These are phyloP conservation scores for Pica pica DNA, from an alignment of 2,113 vertebrate genomes.

Conservation along the genomic window DNA sequence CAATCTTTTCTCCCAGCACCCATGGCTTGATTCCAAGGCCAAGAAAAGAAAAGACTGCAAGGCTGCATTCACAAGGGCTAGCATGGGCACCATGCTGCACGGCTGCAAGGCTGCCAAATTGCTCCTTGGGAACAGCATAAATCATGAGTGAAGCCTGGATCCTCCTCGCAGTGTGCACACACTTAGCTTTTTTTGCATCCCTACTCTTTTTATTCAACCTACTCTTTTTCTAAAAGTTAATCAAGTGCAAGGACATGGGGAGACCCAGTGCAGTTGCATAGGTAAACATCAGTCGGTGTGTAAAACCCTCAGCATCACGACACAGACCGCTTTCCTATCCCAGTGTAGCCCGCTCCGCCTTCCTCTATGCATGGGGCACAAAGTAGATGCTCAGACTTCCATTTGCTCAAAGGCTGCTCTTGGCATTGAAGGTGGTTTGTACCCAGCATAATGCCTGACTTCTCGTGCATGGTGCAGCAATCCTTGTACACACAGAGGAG, in stretches of 20 bases:
- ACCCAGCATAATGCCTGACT: neutral
- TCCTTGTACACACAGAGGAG: neutral
- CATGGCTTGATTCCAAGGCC: neutral
- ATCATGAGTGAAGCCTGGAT: neutral
- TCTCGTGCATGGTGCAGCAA: neutral
- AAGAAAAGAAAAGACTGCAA: neutral
- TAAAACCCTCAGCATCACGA: fast-evolving
- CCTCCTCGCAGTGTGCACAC: neutral
- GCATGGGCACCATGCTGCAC: neutral
- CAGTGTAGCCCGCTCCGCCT: neutral
- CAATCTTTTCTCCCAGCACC: neutral
- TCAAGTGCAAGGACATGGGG: neutral
- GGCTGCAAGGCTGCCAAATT: neutral
- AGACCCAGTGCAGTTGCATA: fast-evolving
- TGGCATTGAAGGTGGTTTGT: neutral
- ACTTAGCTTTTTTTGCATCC: neutral
- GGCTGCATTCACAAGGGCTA: neutral
- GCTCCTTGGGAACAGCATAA: neutral
- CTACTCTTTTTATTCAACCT: neutral
- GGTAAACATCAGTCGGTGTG: neutral
- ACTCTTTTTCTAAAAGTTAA: neutral
- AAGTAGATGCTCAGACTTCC: neutral
- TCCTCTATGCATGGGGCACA: neutral
- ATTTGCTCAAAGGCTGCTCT: neutral
- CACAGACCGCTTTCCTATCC: neutral